phyloP scores from a whole-genome alignment of 2,888 invertebrate genomes.

The Drosophila affinis region DNA sequence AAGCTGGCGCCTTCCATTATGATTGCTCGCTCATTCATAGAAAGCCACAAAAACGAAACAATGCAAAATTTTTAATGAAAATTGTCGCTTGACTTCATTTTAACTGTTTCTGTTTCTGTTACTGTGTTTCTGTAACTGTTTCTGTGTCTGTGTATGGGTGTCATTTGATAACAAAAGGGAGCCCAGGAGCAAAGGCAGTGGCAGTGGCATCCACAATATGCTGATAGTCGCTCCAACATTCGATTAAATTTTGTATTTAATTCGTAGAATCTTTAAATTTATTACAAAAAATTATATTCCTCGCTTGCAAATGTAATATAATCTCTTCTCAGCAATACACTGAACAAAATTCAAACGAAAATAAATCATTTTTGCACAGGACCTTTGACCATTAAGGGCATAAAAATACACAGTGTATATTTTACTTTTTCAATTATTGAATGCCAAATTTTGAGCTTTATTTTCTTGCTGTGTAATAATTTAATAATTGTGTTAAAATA shows the following conservation, averaged over 20 bases:
- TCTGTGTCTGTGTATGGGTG: conserved; percentile 48
- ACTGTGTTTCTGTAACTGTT: conserved; percentile 11
- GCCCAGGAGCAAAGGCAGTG: neutral
- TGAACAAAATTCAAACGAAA: neutral
- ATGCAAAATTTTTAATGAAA: conserved; percentile 79
- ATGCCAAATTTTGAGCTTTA: neutral
- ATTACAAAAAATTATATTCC: neutral
- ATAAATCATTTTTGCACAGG: neutral
- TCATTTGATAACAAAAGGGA: conserved; percentile 54
- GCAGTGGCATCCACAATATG: conserved; percentile 15
- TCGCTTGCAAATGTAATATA: neutral
- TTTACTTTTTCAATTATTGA: neutral
- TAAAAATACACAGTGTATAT: no score
- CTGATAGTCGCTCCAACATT: conserved; percentile 7
- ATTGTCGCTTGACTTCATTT: conserved; percentile 79
- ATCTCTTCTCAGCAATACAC: neutral
- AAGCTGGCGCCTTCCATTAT: conserved; percentile 66
- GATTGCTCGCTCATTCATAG: conserved; percentile 76
- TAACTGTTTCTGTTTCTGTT: conserved; percentile 46
- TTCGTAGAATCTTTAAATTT: neutral
- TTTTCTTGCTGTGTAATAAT: conserved; percentile 33
- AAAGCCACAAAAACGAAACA: conserved; percentile 66
- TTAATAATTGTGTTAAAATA: conserved; percentile 68
- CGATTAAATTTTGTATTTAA: conserved; percentile 12
- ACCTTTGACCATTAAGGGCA: no score